A percentile compares a stretch with the other conserved stretches of the same genome.
Evolutionary conservation across 2,797 vertebrate species (phyloP).

Genomic region (Bovichtus variegatus): DNA sequence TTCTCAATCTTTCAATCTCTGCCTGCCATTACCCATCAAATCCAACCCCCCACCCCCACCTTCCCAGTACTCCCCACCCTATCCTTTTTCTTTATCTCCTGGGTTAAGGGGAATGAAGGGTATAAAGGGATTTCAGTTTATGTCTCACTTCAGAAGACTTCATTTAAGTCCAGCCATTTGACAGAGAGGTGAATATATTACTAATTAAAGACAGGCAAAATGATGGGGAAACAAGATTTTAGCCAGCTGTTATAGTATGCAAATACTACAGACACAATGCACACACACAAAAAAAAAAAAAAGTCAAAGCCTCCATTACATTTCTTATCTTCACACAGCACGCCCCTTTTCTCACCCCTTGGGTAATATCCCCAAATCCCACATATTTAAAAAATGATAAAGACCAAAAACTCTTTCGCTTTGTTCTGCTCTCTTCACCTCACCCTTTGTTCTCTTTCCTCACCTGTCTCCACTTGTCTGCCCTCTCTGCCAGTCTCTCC

Average conservation of each 20-base stretch:
- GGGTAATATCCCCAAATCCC: conserved; percentile 20
- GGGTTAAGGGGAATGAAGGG: conserved; percentile 49
- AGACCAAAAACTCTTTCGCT: conserved; percentile 3
- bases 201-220: conserved; percentile 45
- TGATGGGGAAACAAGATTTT: conserved; percentile 16
- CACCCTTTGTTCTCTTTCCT: conserved; percentile 24
- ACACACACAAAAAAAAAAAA: background rate
- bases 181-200: conserved; percentile 54
- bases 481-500: conserved; percentile 6
- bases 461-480: conserved; percentile 7
- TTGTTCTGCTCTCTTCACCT: conserved; percentile 17
- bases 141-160: conserved; percentile 63
- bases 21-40: conserved; percentile 35
- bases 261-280: conserved; percentile 4
- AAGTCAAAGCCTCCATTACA: conserved; percentile 4
- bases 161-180: conserved; percentile 46
- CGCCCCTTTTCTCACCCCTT: conserved; percentile 14
- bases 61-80: conserved; percentile 20
- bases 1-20: conserved; percentile 57
- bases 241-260: background rate
- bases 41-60: conserved; percentile 5
- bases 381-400: conserved; percentile 27
- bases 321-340: conserved; percentile 44
- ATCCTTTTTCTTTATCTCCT: conserved; percentile 39
- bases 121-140: conserved; percentile 66